A percentile compares a stretch with the other conserved stretches of the same genome.
Conservation (phyloP, 1,140 invertebrate genomes). For the Campoletis sonorensis region DNA sequence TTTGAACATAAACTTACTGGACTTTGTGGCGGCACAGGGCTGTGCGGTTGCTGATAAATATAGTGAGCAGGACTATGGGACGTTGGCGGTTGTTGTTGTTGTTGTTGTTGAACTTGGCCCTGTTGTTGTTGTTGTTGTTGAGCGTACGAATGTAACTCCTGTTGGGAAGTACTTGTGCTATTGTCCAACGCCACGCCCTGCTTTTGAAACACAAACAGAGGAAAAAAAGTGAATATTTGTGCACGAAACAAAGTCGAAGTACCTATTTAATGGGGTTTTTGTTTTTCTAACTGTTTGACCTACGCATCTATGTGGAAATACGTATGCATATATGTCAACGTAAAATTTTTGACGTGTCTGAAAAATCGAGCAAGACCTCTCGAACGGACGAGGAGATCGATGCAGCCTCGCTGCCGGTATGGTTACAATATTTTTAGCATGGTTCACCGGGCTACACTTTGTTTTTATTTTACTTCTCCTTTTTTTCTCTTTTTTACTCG, state of each 20-base stretch:
- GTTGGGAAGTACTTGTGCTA: constrained; percentile 75
- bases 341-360: not conserved
- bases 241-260: not conserved
- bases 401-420: constrained; percentile 35
- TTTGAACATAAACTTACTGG: constrained; percentile 71
- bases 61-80: constrained; percentile 71
- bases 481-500: not conserved
- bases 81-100: constrained; percentile 70
- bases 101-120: constrained; percentile 61
- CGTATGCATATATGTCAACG: not conserved
- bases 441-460: constrained; percentile 8
- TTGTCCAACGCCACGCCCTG: constrained; percentile 81
- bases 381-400: constrained; percentile 31
- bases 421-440: constrained; percentile 40
- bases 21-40: constrained; percentile 73
- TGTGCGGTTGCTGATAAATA: constrained; percentile 73
- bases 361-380: constrained; percentile 24
- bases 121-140: constrained; percentile 70
- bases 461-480: constrained; percentile 13
- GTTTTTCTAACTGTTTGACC: not conserved
- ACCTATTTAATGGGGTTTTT: constrained; percentile 4
- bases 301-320: not conserved
- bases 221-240: not conserved
- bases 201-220: constrained; percentile 59
- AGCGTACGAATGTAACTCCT: constrained; percentile 72